phyloP scores from a whole-genome alignment of 2,888 invertebrate genomes.

The Elegia similella region DNA sequence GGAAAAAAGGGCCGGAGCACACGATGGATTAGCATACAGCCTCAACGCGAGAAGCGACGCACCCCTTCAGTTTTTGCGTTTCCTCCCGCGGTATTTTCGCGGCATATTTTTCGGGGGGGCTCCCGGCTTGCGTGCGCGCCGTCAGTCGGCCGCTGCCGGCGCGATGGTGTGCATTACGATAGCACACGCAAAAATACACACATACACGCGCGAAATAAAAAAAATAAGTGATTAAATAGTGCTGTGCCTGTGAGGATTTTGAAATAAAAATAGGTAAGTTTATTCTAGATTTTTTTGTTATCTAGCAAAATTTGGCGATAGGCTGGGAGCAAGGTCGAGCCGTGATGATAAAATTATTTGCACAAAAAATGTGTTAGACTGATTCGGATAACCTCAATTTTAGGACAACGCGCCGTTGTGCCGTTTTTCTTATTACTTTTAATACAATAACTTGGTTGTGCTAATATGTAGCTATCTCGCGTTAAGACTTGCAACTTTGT shows the following conservation, averaged over 20 bases:
- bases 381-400: slow-evolving; percentile 77
- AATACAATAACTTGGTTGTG: slow-evolving; percentile 17
- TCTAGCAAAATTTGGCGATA: slow-evolving; percentile 75
- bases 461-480: slow-evolving; percentile 12
- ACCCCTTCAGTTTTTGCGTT: slow-evolving; percentile 77
- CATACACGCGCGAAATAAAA: slow-evolving; percentile 20
- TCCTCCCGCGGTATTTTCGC: slow-evolving; percentile 74
- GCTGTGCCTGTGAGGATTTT: slow-evolving; percentile 42
- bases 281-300: slow-evolving; percentile 50
- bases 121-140: slow-evolving; percentile 69
- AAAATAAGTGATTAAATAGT: slow-evolving; percentile 40
- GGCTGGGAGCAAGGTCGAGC: slow-evolving; percentile 76
- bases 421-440: slow-evolving; percentile 10
- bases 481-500: slow-evolving; percentile 1
- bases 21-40: slow-evolving; percentile 81
- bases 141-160: slow-evolving; percentile 75
- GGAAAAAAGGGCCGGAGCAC: slow-evolving; percentile 72
- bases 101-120: slow-evolving; percentile 62
- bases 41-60: slow-evolving; percentile 67
- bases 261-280: slow-evolving; percentile 42
- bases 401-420: slow-evolving; percentile 54
- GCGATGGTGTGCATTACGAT: slow-evolving; percentile 61
- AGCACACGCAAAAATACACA: slow-evolving; percentile 37
- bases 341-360: slow-evolving; percentile 78
- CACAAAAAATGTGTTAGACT: slow-evolving; percentile 77